Base-by-base conservation (phyloP, 2,797 vertebrate genomes). In the Anas flavirostris region DNA sequence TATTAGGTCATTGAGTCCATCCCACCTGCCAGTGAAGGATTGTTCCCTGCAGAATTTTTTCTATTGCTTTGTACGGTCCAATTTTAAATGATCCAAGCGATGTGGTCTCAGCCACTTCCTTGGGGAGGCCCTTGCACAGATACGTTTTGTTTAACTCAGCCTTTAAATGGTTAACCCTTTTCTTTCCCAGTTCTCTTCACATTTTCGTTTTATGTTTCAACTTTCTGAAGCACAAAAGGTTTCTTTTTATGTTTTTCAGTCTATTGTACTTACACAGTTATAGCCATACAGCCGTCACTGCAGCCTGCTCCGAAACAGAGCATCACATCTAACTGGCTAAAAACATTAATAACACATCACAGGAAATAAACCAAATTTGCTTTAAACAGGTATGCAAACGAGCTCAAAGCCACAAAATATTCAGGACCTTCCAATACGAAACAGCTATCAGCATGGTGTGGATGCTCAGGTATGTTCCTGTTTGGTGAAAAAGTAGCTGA, bases 1-100 rank as follows among this genome's bases (percentile, higher is more conserved):
- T 90, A 95, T 72, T 86, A 96, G 81, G 86, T 94, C 95, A 91
- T 72, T 68, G 90, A 94, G 88, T 91, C 81, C 83, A 91, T 89
- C 86, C 90, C 93, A 96, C 94, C 90, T 96, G 95, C 93, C 83
- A 95, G 90, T 88, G 94, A 97, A 80, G 86, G 88, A 96, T 96
- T 91, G 95, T 75, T 97, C 95, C 95, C 95, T 26, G 75, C 66
- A 85, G 95, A 87, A 80, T 96, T 89, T 44, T 62, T 75, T 90
- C 86, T 75, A 82, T 62, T 96, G 75, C 83, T 94, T 93, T 93
- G 86, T 89, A 78, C 35, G 68, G 91, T 58, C 88, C 86, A 88
- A 80, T 93, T 95, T 93, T 94, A 96, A 97, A 95, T 96, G 94
- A 94, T 93, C 96, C 94, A 95, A 90, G 88, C 2, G 2, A 91